Conservation (phyloP, 1,140 invertebrate species). For the Apis cerana region DNA sequence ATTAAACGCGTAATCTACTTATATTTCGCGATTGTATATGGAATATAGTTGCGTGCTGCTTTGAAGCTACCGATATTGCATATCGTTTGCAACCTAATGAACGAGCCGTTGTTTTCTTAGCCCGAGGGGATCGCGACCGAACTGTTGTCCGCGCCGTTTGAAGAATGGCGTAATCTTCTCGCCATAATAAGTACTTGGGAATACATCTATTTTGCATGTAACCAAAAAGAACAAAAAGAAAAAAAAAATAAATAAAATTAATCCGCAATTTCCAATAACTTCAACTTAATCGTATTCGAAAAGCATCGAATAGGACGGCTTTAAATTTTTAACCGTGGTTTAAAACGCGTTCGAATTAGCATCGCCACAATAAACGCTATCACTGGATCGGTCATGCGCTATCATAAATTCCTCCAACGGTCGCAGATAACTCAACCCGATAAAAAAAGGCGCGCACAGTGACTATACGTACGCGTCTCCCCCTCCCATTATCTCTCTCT, state of each 20-base stretch:
- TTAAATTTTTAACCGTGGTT: constrained; percentile 17
- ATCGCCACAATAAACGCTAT: constrained; percentile 37
- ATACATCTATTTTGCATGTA: not conserved
- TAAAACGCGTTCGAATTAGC: constrained; percentile 20
- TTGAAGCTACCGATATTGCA: constrained; percentile 10
- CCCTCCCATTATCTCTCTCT: not conserved
- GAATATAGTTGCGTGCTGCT: constrained; percentile 1
- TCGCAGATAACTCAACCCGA: constrained; percentile 23
- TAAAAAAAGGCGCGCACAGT: constrained; percentile 22
- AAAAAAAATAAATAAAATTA: not conserved
- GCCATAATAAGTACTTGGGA: not conserved
- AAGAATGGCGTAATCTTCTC: constrained; percentile 2
- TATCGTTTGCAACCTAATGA: constrained; percentile 27
- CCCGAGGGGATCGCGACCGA: not conserved
- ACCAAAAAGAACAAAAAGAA: not conserved
- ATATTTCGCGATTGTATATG: constrained; percentile 4
- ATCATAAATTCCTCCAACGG: constrained; percentile 37
- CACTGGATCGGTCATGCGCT: constrained; percentile 22
- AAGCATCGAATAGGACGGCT: not conserved
- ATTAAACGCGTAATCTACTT: constrained; percentile 13
- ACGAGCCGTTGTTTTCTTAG: constrained; percentile 9
- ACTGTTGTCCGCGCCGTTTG: not conserved
- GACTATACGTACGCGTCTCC: not conserved
- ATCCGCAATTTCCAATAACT: not conserved
- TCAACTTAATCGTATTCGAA: no score